Percentiles rank a stretch among this genome's conserved stretches.
Conservation (phyloP, 2,888 invertebrate species). For the Phaonia tiefii region DNA sequence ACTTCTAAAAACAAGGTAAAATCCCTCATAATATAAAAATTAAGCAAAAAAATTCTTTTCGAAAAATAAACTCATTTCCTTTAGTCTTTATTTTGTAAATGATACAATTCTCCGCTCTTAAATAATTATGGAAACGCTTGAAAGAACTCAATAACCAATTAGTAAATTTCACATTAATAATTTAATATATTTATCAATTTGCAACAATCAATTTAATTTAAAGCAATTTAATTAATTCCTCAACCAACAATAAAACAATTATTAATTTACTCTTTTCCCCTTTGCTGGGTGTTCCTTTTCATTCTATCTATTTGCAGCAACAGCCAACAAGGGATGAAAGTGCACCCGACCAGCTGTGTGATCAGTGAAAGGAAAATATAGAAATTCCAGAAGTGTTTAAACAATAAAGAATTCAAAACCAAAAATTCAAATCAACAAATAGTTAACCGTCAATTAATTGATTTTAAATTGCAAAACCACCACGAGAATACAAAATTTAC, state of each 20-base stretch:
- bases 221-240: constrained; percentile 16
- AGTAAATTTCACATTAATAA: not conserved
- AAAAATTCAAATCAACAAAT: too few relatives aligned
- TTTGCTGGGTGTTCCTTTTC: too few relatives aligned
- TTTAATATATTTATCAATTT: constrained; percentile 22
- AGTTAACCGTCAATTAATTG: constrained; percentile 58
- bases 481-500: not conserved
- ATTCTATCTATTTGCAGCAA: constrained; percentile 6
- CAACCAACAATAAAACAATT: not conserved
- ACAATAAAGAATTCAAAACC: constrained; percentile 15
- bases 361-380: constrained; percentile 4
- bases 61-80: too few relatives aligned
- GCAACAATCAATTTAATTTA: constrained; percentile 33
- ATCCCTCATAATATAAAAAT: too few relatives aligned
- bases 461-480: constrained; percentile 51
- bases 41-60: too few relatives aligned
- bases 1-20: too few relatives aligned
- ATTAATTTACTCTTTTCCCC: not conserved
- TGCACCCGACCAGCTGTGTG: not conserved
- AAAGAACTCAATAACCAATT: constrained; percentile 16
- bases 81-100: too few relatives aligned
- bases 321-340: not conserved
- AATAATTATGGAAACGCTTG: too few relatives aligned
- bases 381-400: constrained; percentile 6
- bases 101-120: too few relatives aligned